These are phyloP conservation scores for Pegoplata infirma DNA, from an alignment of 2,888 invertebrate species.

Conservation along the genomic window DNA sequence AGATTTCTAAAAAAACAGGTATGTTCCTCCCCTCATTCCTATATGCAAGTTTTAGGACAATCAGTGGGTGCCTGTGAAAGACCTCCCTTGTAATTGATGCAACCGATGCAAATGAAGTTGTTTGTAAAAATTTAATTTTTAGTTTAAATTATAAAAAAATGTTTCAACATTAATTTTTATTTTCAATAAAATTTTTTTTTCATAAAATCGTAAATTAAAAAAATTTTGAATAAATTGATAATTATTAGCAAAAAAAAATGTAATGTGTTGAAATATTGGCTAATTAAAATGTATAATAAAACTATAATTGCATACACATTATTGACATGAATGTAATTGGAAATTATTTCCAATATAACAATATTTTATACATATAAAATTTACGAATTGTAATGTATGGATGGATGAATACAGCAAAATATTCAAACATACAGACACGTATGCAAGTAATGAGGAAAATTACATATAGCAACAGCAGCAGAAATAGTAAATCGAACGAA, in stretches of 20 bases:
- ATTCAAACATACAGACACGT: constrained; percentile 1
- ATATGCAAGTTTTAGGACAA: too few relatives aligned
- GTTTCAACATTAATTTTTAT: not conserved
- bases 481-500: not conserved
- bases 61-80: too few relatives aligned
- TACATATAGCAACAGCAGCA: too few relatives aligned
- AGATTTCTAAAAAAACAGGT: too few relatives aligned
- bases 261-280: constrained; percentile 57
- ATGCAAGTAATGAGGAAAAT: constrained; percentile 52
- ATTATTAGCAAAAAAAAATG: constrained; percentile 30
- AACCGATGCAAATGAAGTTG: too few relatives aligned
- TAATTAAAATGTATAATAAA: constrained; percentile 62
- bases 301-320: constrained; percentile 57
- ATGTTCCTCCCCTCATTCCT: too few relatives aligned
- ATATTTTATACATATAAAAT: constrained; percentile 22
- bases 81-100: too few relatives aligned
- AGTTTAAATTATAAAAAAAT: not conserved
- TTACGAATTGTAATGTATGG: constrained; percentile 14
- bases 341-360: constrained; percentile 55
- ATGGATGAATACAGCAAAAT: not conserved
- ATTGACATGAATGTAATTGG: constrained; percentile 59
- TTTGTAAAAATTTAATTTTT: too few relatives aligned
- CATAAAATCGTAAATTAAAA: not conserved
- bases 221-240: constrained; percentile 1
- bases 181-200: not conserved